These are phyloP conservation scores for Phalacrocorax pelagicus DNA, from an alignment of 2,113 vertebrate species.

Conservation along the genomic window DNA sequence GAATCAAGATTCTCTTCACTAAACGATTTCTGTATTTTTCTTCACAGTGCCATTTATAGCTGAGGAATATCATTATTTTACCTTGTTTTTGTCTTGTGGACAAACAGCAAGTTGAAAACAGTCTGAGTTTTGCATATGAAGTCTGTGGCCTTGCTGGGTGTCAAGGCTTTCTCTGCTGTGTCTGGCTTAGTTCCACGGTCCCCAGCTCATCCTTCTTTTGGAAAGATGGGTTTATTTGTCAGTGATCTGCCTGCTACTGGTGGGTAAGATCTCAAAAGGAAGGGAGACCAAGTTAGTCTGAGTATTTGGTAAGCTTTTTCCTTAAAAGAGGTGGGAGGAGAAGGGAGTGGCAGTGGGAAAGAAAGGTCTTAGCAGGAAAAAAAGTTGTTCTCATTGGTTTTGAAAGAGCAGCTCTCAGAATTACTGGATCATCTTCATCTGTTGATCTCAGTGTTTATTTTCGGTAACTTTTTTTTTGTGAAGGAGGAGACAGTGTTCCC, in stretches of 20 bases:
- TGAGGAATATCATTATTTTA: not conserved
- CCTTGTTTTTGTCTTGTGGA: not conserved
- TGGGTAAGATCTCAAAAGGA: not conserved
- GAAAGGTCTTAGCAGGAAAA: not conserved
- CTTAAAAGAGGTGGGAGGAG: not conserved
- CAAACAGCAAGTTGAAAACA: not conserved
- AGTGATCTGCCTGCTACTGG: not conserved
- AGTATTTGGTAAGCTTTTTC: not conserved
- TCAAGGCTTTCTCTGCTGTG: not conserved
- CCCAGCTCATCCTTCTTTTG: not conserved
- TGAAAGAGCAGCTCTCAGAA: not conserved
- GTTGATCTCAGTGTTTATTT: conserved; percentile 34
- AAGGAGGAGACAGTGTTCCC: conserved; percentile 1
- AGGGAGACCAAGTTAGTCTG: not conserved
- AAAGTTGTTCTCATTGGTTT: not conserved
- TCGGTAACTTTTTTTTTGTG: not conserved
- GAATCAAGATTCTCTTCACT: not conserved
- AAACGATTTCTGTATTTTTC: not conserved
- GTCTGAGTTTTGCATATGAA: not conserved
- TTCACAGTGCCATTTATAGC: not conserved
- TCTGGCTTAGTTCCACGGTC: not conserved
- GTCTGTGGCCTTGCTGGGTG: not conserved
- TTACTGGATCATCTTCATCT: not conserved
- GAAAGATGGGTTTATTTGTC: not conserved
- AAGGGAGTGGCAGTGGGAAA: not conserved